phyloP scores from a whole-genome alignment of 2,888 invertebrate species.

The Noctua pronuba region DNA sequence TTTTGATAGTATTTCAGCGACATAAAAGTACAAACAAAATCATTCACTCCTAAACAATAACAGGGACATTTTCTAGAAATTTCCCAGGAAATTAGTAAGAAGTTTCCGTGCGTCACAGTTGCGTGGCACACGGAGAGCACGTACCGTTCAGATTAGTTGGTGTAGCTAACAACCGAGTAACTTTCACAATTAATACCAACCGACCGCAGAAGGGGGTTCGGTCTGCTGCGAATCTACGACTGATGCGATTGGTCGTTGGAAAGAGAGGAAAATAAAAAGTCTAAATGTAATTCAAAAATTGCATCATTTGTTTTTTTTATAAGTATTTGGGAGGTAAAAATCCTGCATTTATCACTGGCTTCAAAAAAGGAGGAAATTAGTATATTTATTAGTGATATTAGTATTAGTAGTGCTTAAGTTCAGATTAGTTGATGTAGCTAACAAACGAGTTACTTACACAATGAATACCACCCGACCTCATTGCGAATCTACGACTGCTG shows the following conservation, averaged over 20 bases:
- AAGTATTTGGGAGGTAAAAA: background rate
- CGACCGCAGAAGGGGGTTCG: slow-evolving; percentile 62
- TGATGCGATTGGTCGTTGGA: slow-evolving; percentile 32
- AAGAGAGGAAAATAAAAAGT: background rate
- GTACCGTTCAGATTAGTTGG: slow-evolving; percentile 75
- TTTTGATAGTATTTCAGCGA: background rate
- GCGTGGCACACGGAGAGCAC: slow-evolving; percentile 66
- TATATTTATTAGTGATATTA: too few species aligned
- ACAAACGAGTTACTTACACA: too few species aligned
- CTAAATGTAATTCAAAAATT: background rate
- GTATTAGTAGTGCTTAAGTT: too few species aligned
- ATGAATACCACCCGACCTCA: too few species aligned
- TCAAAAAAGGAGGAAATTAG: too few species aligned
- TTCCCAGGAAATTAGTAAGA: slow-evolving; percentile 45
- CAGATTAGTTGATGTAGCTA: too few species aligned
- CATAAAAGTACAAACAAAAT: slow-evolving; percentile 1
- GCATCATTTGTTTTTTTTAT: background rate
- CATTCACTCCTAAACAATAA: background rate
- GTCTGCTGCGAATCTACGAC: slow-evolving; percentile 49
- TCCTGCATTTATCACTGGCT: too few species aligned
- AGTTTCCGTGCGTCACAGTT: slow-evolving; percentile 59
- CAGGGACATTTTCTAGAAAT: slow-evolving; percentile 37
- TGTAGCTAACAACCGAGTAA: slow-evolving; percentile 75
- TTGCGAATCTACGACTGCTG: too few species aligned
- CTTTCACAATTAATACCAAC: slow-evolving; percentile 82